Conservation (phyloP, 2,888 invertebrate species). For the Eristalis intricaria region DNA sequence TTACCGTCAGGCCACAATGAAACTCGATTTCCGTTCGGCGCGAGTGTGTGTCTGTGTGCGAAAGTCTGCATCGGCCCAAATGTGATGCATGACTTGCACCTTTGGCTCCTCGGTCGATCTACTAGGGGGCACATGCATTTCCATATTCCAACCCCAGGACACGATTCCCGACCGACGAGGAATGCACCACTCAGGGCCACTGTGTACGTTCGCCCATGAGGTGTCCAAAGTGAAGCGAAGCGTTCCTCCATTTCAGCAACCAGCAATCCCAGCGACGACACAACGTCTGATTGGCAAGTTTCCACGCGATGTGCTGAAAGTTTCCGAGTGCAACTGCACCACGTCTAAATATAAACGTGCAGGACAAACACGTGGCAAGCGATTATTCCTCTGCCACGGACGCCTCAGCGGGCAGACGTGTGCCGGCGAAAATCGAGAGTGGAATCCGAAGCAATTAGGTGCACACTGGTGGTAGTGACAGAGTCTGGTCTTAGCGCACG, state of each 20-base stretch:
- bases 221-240: background rate
- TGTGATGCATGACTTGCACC: constrained; percentile 8
- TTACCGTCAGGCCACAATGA: constrained; percentile 26
- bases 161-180: background rate
- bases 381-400: background rate
- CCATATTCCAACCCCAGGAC: constrained; percentile 13
- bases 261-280: constrained; percentile 20
- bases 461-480: background rate
- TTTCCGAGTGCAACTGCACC: constrained; percentile 35
- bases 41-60: constrained; percentile 11
- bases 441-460: background rate
- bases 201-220: background rate
- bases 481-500: background rate
- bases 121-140: constrained; percentile 2
- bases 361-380: constrained; percentile 38
- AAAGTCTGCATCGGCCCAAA: constrained; percentile 7
- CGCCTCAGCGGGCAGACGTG: background rate
- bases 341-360: constrained; percentile 49
- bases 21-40: constrained; percentile 32
- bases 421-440: constrained; percentile 32
- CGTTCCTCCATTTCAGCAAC: background rate
- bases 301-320: constrained; percentile 24
- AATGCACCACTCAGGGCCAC: constrained; percentile 26
- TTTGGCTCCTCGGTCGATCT: constrained; percentile 7
- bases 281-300: constrained; percentile 50